Conservation (phyloP, 2,888 invertebrate genomes). For the Electrophaes corylata region DNA sequence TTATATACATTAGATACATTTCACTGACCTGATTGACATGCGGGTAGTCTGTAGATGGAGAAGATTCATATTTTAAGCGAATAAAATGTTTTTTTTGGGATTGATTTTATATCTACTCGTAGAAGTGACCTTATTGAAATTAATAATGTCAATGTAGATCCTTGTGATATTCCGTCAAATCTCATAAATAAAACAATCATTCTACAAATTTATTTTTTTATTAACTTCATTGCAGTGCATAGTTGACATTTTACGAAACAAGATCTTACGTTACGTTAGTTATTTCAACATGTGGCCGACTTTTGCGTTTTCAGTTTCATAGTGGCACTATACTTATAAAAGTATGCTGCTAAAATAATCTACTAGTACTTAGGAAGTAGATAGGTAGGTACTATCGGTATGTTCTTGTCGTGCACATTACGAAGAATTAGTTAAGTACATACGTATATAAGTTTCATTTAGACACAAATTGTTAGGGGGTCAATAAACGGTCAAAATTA, state of each 20-base stretch:
- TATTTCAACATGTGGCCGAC: slow-evolving; percentile 39
- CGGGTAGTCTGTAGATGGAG: no score
- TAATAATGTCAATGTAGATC: no score
- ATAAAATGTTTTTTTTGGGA: no score
- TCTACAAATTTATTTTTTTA: slow-evolving; percentile 61
- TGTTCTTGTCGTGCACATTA: slow-evolving; percentile 35
- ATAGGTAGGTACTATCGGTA: slow-evolving; percentile 40
- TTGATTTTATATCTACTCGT: no score
- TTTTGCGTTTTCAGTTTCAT: slow-evolving; percentile 47
- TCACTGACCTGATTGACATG: no score
- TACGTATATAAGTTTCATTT: slow-evolving; percentile 36
- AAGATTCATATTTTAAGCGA: no score
- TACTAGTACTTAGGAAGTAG: no score
- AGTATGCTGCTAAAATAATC: slow-evolving; percentile 39
- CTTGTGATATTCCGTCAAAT: no score
- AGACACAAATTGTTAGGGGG: slow-evolving; percentile 22
- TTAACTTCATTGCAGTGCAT: slow-evolving; percentile 75
- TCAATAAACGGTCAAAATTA: slow-evolving; percentile 15
- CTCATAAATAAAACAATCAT: slow-evolving; percentile 21
- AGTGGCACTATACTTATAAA: slow-evolving; percentile 62
- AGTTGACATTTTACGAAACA: slow-evolving; percentile 69
- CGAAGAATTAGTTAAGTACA: slow-evolving; percentile 51
- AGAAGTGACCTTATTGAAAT: no score
- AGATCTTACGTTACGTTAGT: slow-evolving; percentile 65
- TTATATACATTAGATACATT: no score